phyloP scores from a whole-genome alignment of 2,797 vertebrate genomes.

The Platyrinchus mystaceus region DNA sequence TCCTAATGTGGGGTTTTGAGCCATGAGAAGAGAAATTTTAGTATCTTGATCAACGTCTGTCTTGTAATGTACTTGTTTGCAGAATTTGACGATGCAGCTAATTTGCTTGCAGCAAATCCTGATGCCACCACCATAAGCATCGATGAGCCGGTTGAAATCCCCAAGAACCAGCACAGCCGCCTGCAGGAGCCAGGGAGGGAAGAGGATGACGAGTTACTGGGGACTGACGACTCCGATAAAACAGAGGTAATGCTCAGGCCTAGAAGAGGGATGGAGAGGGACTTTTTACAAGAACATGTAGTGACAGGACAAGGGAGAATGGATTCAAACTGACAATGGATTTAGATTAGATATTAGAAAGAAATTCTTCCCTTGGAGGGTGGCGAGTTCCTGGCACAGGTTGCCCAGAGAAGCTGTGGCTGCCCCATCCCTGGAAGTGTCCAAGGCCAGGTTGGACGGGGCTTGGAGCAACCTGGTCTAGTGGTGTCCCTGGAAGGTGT shows the following conservation, averaged over 20 bases:
- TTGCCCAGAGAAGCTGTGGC: not conserved
- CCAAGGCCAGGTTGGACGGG: not conserved
- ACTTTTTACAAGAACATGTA: no score
- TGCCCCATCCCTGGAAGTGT: not conserved
- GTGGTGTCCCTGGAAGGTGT: not conserved
- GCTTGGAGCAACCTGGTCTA: not conserved
- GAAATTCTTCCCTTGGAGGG: not conserved
- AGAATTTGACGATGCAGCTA: slow-evolving; percentile 90
- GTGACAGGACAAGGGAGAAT: not conserved
- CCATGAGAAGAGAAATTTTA: no score
- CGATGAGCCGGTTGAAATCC: slow-evolving; percentile 73
- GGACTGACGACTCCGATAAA: slow-evolving; percentile 83
- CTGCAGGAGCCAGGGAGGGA: slow-evolving; percentile 65
- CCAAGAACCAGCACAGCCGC: slow-evolving; percentile 70
- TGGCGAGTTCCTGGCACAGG: not conserved
- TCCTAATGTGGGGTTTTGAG: not conserved
- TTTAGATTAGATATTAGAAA: not conserved
- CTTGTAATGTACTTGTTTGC: slow-evolving; percentile 20
- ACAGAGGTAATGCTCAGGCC: slow-evolving; percentile 78
- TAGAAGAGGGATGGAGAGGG: not conserved
- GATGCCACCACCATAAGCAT: slow-evolving; percentile 86
- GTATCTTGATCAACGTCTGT: not conserved
- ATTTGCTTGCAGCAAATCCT: slow-evolving; percentile 75
- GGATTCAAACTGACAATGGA: not conserved
- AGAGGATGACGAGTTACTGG: slow-evolving; percentile 81